A percentile compares a stretch with the other conserved stretches of the same genome.
These are phyloP conservation scores for Aegithalos caudatus DNA, from an alignment of 2,113 vertebrate species.

Conservation along the genomic window DNA sequence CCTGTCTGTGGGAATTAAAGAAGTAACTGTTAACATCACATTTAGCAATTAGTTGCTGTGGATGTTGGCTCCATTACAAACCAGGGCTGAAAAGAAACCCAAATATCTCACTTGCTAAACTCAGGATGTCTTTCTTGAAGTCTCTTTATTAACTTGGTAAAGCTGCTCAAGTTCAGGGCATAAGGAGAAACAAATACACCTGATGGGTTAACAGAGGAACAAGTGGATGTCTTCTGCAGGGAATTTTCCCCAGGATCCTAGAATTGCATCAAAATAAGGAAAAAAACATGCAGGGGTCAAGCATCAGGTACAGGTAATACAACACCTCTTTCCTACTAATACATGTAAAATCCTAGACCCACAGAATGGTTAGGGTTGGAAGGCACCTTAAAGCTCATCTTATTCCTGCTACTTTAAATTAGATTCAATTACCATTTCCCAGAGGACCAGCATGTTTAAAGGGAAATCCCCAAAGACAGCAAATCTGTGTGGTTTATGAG, in stretches of 20 bases:
- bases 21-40: not conserved
- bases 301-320: not conserved
- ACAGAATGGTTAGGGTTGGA: not conserved
- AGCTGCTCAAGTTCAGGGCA: slow-evolving; percentile 63
- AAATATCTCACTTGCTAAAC: slow-evolving; percentile 44
- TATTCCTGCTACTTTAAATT: not conserved
- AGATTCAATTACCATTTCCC: not conserved
- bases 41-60: not conserved
- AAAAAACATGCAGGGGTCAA: not conserved
- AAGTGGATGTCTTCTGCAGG: slow-evolving; percentile 2
- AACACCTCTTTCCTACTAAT: not conserved
- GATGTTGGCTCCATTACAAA: not conserved
- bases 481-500: not conserved
- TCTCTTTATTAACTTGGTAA: slow-evolving; percentile 68
- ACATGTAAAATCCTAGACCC: not conserved
- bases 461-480: not conserved
- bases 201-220: not conserved
- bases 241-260: slow-evolving; percentile 50
- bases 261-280: not conserved
- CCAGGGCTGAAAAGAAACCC: not conserved
- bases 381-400: not conserved
- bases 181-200: slow-evolving; percentile 40
- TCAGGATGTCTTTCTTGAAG: slow-evolving; percentile 62
- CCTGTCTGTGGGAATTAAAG: slow-evolving; percentile 6
- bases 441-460: not conserved